Conservation (phyloP, 1,140 invertebrate genomes). For the Acarapis woodi region DNA sequence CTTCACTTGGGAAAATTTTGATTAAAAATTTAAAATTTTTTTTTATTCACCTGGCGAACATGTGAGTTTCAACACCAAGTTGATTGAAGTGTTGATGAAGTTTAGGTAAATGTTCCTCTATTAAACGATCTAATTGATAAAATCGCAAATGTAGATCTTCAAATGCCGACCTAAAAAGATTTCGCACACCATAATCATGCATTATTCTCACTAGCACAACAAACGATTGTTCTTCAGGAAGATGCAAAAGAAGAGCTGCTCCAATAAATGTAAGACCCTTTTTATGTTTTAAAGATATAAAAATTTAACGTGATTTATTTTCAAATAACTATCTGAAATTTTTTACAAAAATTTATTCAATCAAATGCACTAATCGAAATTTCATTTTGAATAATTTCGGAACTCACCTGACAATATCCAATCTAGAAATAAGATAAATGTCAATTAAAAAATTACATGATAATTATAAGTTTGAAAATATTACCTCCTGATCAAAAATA, state of each 20-base stretch:
- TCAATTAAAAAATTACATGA: too few relatives aligned
- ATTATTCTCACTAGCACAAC: conserved; percentile 83
- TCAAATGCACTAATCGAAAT: too few relatives aligned
- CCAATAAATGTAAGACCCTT: conserved; percentile 88
- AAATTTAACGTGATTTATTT: too few relatives aligned
- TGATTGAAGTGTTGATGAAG: conserved; percentile 65
- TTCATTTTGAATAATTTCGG: too few relatives aligned
- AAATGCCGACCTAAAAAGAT: conserved; percentile 86
- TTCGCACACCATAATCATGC: conserved; percentile 76
- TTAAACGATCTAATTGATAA: conserved; percentile 78
- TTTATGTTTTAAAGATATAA: too few relatives aligned
- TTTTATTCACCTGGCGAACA: too few relatives aligned
- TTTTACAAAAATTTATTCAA: too few relatives aligned
- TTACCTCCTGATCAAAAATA: conserved; percentile 83
- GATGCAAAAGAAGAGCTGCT: conserved; percentile 76
- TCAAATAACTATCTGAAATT: too few relatives aligned
- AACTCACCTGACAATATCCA: conserved; percentile 94
- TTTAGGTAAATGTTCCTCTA: conserved; percentile 66
- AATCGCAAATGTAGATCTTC: conserved; percentile 76
- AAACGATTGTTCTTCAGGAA: conserved; percentile 98
- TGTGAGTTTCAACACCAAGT: conserved; percentile 68
- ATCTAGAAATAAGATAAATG: too few relatives aligned
- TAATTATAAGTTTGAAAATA: too few relatives aligned
- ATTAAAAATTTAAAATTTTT: too few relatives aligned
- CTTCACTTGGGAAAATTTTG: too few relatives aligned